Base-by-base conservation (phyloP, 2,113 vertebrate genomes). In the Equus przewalskii region DNA sequence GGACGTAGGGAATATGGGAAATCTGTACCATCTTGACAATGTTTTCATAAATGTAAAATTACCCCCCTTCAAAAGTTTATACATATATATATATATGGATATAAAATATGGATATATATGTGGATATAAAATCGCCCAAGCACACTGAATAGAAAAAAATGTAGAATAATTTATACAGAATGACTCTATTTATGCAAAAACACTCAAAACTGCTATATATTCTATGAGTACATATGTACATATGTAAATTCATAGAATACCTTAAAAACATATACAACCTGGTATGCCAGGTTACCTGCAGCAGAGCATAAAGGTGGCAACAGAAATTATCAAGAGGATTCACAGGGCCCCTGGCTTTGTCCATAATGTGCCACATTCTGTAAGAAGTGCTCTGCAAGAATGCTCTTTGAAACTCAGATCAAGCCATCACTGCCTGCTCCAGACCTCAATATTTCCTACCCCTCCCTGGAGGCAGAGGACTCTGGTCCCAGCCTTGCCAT, bases 361-460 rank as follows among this genome's bases (percentile, higher is more conserved):
- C 28, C 46, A 4, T 7, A 21, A 2, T 5, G 1, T 1, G 1
- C 41, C 13, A n/a, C 3, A 1, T 13, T n/a, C 46, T 22, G 3
- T 30, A 41, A 58, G 46, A 67, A 13, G 19, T 0, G 3, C 3
- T 6, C 33, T 24, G 8, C 1, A 19, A 16, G 5, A 65, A 14
- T 0, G 0, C 12, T 58, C 85, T 81, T 54, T 15, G 62, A 24
- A 46, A 33, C 18, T 58, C 62, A 46, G 5, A 36, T 67, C 21
- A 3, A 5, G 75, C 14, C 1, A 12, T 11, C 33, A 11, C n/a
- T 54, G 14, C 54, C 36, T 49, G 26, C 36, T 28, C 13, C 14
- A 21, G 36, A 51, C 33, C 28, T 10, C 28, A 0, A 5, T 3
- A 41, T 19, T 67, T 33, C 51, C 26, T 75, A 30, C 26, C 36